Evolutionary conservation across 2,888 invertebrate species (phyloP), one percentile per base, ranked within the genome.

Genomic region (Bimastos eiseni): DNA sequence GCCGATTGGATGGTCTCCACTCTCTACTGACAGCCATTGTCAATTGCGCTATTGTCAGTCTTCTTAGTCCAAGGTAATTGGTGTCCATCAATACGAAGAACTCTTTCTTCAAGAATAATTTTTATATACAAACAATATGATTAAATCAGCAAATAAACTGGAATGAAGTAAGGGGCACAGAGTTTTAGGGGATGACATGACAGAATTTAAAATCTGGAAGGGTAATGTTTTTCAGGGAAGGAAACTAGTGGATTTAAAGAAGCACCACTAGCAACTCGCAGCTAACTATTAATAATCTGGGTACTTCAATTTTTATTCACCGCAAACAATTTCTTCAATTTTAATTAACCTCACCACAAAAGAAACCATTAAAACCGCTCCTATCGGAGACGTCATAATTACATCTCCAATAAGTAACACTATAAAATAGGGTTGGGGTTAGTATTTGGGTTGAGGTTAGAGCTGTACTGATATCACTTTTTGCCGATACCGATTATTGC

Each of bases 1-100:
- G 94, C 91, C 92, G 93, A 6, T 19, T 41, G 83, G 93, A 94
- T 92, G 92, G 92, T 34, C 36, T 93, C 19, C 94, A 94, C 91
- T 93, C 92, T 30, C 89, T 92, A 5, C 92, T 94, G 17, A 93
- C 94, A 21, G 93, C 93, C 5, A 13, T 93, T n/a, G 93, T 93
- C 89, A 94, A 93, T 91, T 93, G 93, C 89, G 33, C 93, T 30
- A 92, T 94, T 41, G 92, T 94, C 88, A 91, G 91, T 5, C 83
- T 92, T 24, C 49, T 92, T 34, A 89, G 88, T 89, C 92, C 92
- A 88, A 92, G 86, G 92, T 92, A 41, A 86, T 91, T 89, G 30
- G 34, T 83, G 83, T 44, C 89, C 36, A 83, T 30, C 86, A 19
- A 37, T 83, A n/a, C 34, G 33, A 30, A 89, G 34, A 83, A 44